Evolutionary conservation across 2,113 vertebrate species (phyloP), one percentile per base, ranked within the genome.

Genomic region (Gymnarchus niloticus): DNA sequence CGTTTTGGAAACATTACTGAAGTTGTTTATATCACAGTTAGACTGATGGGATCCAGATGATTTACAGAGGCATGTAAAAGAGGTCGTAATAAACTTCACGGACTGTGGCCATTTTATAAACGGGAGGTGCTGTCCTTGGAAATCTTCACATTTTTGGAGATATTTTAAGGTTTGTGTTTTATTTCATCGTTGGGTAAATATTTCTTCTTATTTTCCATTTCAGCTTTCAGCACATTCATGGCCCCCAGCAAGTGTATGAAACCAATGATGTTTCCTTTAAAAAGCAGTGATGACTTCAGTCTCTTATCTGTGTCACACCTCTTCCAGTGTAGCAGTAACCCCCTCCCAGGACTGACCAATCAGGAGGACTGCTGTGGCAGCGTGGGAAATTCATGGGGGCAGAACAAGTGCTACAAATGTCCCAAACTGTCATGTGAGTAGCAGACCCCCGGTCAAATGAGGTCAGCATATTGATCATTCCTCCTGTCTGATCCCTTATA

Each of bases 351-450:
- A 56, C 93, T 97, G 88, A 98, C 96, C 90, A 97, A 97, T 90
- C 96, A 97, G 88, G 97, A 98, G 88, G 97, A 98, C 85, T 98
- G 97, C 87, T 98, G 97, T 5, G 96, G 96, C 51, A 98, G 96
- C 21, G 95, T 98, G 28, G 97, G 97, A 3, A 96, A 97, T 4
- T 96, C 97, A 2, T 98, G 97, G 97, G 96, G 97, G 85, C 96
- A 97, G 84, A 96, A 94, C 91, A 97, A 97, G 87, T 98, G 97
- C 86, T 96, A 96, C 88, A 97, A 97, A 89, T 98, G 97, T 85
- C 96, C 96, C 28, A 96, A 96, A 89, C 92, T 97, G 85, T 95
- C 95, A 87, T 96, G 97, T 98, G 90, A 96, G 97, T 96, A 83
- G 54, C 10, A 1, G 2, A 23, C 25, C 23, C 10, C 23, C 48